Percentiles rank a stretch among this genome's conserved stretches.
Conservation (phyloP, 2,797 vertebrate species). For the Natrix natrix region DNA sequence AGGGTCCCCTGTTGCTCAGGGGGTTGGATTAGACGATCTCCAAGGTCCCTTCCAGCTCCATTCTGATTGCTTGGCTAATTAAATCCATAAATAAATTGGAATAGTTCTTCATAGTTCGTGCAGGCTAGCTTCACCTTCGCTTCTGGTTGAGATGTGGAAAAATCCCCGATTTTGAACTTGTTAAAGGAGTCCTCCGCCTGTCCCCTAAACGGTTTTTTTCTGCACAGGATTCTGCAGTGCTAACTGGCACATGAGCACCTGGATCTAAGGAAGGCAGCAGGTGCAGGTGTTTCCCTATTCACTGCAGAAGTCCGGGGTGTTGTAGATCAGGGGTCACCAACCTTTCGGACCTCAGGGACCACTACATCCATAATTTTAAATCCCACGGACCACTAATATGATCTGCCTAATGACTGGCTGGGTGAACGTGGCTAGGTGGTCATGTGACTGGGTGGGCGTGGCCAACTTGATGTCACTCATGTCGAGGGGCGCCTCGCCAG, state of each 20-base stretch:
- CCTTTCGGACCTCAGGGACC: too few relatives aligned
- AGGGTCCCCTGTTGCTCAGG: too few relatives aligned
- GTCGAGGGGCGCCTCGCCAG: too few relatives aligned
- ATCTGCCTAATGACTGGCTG: too few relatives aligned
- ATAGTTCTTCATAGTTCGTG: background rate
- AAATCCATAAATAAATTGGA: background rate
- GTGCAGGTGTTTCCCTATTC: background rate
- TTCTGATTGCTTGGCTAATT: background rate
- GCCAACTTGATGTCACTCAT: too few relatives aligned
- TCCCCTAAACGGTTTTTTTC: background rate
- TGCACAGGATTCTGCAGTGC: background rate
- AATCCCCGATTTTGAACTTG: background rate
- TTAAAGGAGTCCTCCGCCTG: background rate
- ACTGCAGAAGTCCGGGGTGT: background rate
- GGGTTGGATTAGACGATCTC: too few relatives aligned
- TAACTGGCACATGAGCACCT: background rate
- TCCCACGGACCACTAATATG: too few relatives aligned
- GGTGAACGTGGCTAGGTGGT: too few relatives aligned
- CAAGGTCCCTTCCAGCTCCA: background rate
- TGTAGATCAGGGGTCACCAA: background rate
- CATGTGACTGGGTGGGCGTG: too few relatives aligned
- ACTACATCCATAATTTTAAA: too few relatives aligned
- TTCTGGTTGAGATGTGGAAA: background rate
- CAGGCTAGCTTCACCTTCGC: too few relatives aligned
- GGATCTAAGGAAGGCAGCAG: background rate